Evolutionary conservation across 1,140 invertebrate species (phyloP).

Genomic region (Lordiphosa stackelbergi): DNA sequence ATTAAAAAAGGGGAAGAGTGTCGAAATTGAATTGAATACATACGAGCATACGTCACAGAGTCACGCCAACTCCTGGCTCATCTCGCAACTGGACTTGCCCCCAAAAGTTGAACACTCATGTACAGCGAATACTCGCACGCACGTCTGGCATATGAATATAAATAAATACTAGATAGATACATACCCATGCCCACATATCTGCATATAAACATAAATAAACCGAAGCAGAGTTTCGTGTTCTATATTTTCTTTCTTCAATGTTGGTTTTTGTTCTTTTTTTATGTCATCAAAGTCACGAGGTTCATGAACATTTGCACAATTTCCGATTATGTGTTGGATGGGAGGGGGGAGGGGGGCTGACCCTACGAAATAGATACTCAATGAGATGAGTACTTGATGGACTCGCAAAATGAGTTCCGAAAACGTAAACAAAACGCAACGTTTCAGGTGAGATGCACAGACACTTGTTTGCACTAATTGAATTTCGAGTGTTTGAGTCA

Average conservation of each 20-base stretch:
- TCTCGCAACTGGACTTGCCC: slow-evolving; percentile 29
- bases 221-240: slow-evolving; percentile 8
- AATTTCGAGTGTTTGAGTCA: too few relatives aligned
- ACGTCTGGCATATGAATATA: slow-evolving; percentile 14
- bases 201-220: slow-evolving; percentile 54
- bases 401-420: too few relatives aligned
- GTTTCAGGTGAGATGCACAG: too few relatives aligned
- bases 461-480: too few relatives aligned
- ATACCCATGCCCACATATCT: slow-evolving; percentile 8
- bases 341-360: slow-evolving; percentile 20
- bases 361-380: background rate
- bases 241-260: slow-evolving; percentile 10
- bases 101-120: slow-evolving; percentile 27
- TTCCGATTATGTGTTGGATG: slow-evolving; percentile 11
- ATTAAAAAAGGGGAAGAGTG: slow-evolving; percentile 28
- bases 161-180: slow-evolving; percentile 12
- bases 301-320: slow-evolving; percentile 16
- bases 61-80: background rate
- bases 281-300: slow-evolving; percentile 62
- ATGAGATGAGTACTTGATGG: too few relatives aligned
- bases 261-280: slow-evolving; percentile 27
- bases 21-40: slow-evolving; percentile 7
- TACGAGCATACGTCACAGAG: slow-evolving; percentile 23
- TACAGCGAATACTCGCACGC: background rate
- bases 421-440: too few relatives aligned